These are phyloP conservation scores for Chromoteleia sp. DNA, from an alignment of 2,888 invertebrate genomes.

Conservation along the genomic window DNA sequence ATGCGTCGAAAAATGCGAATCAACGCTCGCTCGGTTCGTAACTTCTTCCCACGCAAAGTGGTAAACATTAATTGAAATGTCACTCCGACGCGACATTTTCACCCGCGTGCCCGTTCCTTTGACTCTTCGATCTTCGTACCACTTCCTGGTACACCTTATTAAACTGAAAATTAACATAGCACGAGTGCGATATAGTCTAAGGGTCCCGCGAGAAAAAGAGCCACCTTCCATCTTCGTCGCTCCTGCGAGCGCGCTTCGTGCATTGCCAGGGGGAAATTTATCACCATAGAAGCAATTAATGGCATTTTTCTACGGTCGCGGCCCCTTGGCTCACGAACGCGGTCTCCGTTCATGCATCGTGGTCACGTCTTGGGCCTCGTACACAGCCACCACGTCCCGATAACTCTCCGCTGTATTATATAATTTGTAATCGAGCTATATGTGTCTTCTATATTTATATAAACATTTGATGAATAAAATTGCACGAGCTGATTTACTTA, in stretches of 20 bases:
- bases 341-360: conserved; percentile 77
- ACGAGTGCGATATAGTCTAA: conserved; percentile 75
- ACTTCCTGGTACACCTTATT: conserved; percentile 83
- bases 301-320: conserved; percentile 78
- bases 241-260: conserved; percentile 75
- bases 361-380: conserved; percentile 76
- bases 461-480: conserved; percentile 45
- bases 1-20: conserved; percentile 29
- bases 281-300: conserved; percentile 84
- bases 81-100: conserved; percentile 81
- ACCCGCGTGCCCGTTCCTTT: conserved; percentile 70
- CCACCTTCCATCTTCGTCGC: conserved; percentile 62
- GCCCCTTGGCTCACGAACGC: conserved; percentile 77
- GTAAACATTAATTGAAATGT: conserved; percentile 83
- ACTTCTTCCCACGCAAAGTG: conserved; percentile 79
- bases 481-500: conserved; percentile 4
- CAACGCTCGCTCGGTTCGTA: conserved; percentile 14
- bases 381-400: conserved; percentile 68
- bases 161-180: conserved; percentile 83
- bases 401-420: conserved; percentile 71
- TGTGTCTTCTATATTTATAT: conserved; percentile 57
- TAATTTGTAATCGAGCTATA: conserved; percentile 66
- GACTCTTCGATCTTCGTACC: conserved; percentile 71
- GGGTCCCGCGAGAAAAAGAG: conserved; percentile 65
- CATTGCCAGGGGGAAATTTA: conserved; percentile 83